Evolutionary conservation across 2,113 vertebrate species (phyloP).

Genomic region (Daphoenositta chrysoptera): DNA sequence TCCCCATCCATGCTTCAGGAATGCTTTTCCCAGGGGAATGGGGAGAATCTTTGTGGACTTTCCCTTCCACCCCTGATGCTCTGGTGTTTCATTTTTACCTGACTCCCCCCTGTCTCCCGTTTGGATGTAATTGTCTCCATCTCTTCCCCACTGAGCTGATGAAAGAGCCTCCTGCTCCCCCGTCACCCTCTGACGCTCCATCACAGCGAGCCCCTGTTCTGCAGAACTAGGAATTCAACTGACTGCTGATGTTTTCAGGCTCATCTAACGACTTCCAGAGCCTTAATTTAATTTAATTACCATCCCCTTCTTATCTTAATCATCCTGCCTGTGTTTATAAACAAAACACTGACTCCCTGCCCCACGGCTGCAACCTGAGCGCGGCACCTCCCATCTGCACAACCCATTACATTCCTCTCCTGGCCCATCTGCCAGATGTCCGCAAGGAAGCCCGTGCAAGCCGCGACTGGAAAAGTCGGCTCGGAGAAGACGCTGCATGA

Average conservation of each 20-base stretch:
- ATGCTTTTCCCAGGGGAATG: rapidly evolving
- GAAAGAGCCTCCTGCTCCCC: not conserved
- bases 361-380: constrained; percentile 62
- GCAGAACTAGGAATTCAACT: not conserved
- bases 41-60: not conserved
- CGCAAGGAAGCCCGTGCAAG: constrained; percentile 31
- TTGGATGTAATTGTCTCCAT: not conserved
- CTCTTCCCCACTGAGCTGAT: not conserved
- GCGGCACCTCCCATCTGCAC: constrained; percentile 58
- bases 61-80: not conserved
- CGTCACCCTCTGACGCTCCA: not conserved
- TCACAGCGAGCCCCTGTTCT: not conserved
- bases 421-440: constrained; percentile 43
- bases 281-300: constrained; percentile 72
- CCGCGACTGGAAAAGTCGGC: not conserved
- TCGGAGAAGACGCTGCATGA: not conserved
- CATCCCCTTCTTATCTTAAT: constrained; percentile 61
- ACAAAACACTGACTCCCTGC: constrained; percentile 58
- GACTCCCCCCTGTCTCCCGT: not conserved
- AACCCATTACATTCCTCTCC: constrained; percentile 35
- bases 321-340: constrained; percentile 65
- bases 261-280: constrained; percentile 56
- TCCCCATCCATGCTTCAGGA: not conserved
- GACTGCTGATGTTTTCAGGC: constrained; percentile 4
- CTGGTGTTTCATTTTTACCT: not conserved